Base-by-base conservation (phyloP, 2,113 vertebrate genomes). In the Sinocyclocheilus maitianheensis region DNA sequence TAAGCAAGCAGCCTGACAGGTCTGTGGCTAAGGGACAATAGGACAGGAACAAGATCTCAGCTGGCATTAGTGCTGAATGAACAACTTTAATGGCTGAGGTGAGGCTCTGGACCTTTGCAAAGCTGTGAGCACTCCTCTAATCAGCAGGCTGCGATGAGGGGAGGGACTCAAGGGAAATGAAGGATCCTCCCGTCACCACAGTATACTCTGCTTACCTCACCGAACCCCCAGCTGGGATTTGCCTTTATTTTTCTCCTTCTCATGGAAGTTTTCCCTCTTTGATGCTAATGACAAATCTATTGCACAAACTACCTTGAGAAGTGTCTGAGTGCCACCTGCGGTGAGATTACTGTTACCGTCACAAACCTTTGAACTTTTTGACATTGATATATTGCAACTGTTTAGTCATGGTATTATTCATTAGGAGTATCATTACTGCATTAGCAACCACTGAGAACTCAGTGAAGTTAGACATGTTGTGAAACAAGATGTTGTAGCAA, bases 41-140 rank as follows among this genome's bases (percentile, higher is more conserved):
- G 71, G 55, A 75, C 16, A 65, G 55, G 78, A 86, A 86, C 30
- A 65, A 51, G 69, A 81, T 77, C 43, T 82, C 37, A 80, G 85
- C 80, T 69, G 80, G 71, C 60, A 53, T 82, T 81, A 63, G 24
- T 65, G 79, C 85, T 82, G 85, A 83, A 48, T 83, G 80, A 86
- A 83, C 79, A 71, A 55, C 43, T 82, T 86, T 86, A 83, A 86
- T 86, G 79, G 71, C 84, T 46, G 58, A 81, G 67, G 67, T 81
- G 71, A 46, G 46, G 55, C 30, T 48, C 26, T 86, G 80, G 85
- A 75, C 85, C 26, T 24, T 76, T 58, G 85, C 85, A 80, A 86
- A 67, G 46, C 72, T 24, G 14, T 26, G 46, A 77, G 80, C 74
- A 43, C 85, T 83, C 3, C 71, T 83, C 43, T 82, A 81, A 74